Percentiles rank a stretch among this genome's conserved stretches.
phyloP scores from a whole-genome alignment of 2,113 vertebrate species.

The Malurus alboscapulatus region DNA sequence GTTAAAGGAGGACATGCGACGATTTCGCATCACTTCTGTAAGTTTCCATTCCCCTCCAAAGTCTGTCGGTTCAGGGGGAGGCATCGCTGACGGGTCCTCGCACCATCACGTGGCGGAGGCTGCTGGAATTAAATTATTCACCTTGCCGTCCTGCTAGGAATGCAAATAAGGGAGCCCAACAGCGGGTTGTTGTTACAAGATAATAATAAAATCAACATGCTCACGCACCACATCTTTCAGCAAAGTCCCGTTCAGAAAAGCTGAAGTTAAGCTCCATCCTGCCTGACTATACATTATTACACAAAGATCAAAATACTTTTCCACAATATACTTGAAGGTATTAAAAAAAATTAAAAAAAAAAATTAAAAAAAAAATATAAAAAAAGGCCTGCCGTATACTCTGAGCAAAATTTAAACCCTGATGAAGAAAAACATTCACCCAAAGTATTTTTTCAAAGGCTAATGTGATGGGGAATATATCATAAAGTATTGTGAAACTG shows the following conservation, averaged over 20 bases:
- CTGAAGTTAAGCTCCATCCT: not conserved
- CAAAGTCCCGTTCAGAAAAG: not conserved
- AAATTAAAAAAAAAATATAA: no score
- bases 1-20: slow-evolving; percentile 47
- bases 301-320: not conserved
- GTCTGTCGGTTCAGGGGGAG: not conserved
- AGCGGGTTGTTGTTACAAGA: not conserved
- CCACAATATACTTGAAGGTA: not conserved
- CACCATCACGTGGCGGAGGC: not conserved
- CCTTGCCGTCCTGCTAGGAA: slow-evolving; percentile 44
- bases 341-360: no score
- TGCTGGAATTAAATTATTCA: slow-evolving; percentile 60
- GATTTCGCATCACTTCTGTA: slow-evolving; percentile 31
- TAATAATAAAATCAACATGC: slow-evolving; percentile 8
- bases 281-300: not conserved
- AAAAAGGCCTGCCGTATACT: not conserved
- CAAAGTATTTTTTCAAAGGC: not conserved
- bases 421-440: not conserved
- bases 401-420: not conserved
- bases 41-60: slow-evolving; percentile 39
- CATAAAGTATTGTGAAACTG: not conserved
- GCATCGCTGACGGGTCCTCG: not conserved
- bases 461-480: not conserved
- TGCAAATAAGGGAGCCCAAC: slow-evolving; percentile 42
- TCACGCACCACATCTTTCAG: not conserved